Conservation (phyloP, 2,797 vertebrate genomes). For the Threskiornis aethiopicus region DNA sequence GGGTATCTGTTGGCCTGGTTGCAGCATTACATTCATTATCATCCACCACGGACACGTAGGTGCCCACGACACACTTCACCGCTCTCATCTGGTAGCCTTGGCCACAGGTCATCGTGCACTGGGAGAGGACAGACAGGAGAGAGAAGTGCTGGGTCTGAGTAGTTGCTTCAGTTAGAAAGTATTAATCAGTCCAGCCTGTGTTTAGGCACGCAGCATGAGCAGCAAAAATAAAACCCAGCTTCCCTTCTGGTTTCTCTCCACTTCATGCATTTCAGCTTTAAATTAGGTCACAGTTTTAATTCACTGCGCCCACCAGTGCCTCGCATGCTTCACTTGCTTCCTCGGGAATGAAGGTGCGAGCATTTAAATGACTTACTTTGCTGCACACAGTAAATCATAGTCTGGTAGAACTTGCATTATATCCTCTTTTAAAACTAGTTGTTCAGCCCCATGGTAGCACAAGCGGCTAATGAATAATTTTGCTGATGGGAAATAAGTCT, state of each 20-base stretch:
- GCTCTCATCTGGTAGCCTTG: constrained; percentile 94
- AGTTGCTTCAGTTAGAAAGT: neutral
- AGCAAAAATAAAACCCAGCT: constrained; percentile 6
- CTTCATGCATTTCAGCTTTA: constrained; percentile 75
- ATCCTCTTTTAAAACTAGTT: neutral
- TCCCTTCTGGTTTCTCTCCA: constrained; percentile 65
- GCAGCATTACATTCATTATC: constrained; percentile 94
- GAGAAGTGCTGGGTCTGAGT: neutral
- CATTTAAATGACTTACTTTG: constrained; percentile 67
- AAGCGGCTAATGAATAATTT: constrained; percentile 7
- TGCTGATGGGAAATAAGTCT: constrained; percentile 1
- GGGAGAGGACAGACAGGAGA: neutral
- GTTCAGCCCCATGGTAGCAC: neutral
- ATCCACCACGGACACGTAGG: constrained; percentile 89
- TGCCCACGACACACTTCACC: constrained; percentile 91
- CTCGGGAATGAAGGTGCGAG: constrained; percentile 72
- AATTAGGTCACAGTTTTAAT: constrained; percentile 82
- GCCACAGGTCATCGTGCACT: constrained; percentile 95
- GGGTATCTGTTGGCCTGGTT: constrained; percentile 89
- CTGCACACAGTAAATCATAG: constrained; percentile 27
- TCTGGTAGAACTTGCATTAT: neutral
- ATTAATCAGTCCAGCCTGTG: neutral
- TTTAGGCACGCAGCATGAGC: constrained; percentile 8
- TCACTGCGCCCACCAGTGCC: constrained; percentile 67
- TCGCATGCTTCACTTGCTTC: constrained; percentile 81